phyloP scores from a whole-genome alignment of 2,113 vertebrate genomes.

The Hypomesus transpacificus region DNA sequence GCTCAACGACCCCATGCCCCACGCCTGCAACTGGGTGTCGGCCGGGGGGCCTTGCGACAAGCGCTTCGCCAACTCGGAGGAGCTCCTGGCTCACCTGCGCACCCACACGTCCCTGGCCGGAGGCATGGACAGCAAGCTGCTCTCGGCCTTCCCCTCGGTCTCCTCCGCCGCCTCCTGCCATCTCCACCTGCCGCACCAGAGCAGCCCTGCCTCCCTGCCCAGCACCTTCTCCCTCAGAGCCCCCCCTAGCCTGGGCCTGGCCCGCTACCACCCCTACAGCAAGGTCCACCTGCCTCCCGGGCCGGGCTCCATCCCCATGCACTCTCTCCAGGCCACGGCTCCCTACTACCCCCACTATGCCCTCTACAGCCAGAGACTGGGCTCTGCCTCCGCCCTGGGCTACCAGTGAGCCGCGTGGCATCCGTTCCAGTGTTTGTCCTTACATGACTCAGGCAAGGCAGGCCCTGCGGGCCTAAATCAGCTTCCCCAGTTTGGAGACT shows the following conservation, averaged over 20 bases:
- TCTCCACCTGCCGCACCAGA: slow-evolving; percentile 85
- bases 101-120: slow-evolving; percentile 88
- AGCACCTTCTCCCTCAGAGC: slow-evolving; percentile 87
- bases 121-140: slow-evolving; percentile 83
- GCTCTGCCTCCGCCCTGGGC: slow-evolving; percentile 89
- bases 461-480: not conserved
- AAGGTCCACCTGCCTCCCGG: slow-evolving; percentile 87
- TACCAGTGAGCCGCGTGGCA: slow-evolving; percentile 79
- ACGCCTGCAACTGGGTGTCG: slow-evolving; percentile 97
- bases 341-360: slow-evolving; percentile 95
- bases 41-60: slow-evolving; percentile 94
- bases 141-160: slow-evolving; percentile 76
- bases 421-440: slow-evolving; percentile 5
- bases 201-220: slow-evolving; percentile 77
- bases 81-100: slow-evolving; percentile 92
- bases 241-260: slow-evolving; percentile 88
- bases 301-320: slow-evolving; percentile 83
- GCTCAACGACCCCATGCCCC: slow-evolving; percentile 90
- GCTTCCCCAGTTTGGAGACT: too few species aligned
- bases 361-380: slow-evolving; percentile 94
- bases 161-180: slow-evolving; percentile 81
- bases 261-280: slow-evolving; percentile 93
- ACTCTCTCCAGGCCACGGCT: slow-evolving; percentile 80
- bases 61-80: slow-evolving; percentile 90
- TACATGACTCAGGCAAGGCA: not conserved